Base-by-base conservation (phyloP, 1,140 invertebrate species). In the Piezodorus guildinii region DNA sequence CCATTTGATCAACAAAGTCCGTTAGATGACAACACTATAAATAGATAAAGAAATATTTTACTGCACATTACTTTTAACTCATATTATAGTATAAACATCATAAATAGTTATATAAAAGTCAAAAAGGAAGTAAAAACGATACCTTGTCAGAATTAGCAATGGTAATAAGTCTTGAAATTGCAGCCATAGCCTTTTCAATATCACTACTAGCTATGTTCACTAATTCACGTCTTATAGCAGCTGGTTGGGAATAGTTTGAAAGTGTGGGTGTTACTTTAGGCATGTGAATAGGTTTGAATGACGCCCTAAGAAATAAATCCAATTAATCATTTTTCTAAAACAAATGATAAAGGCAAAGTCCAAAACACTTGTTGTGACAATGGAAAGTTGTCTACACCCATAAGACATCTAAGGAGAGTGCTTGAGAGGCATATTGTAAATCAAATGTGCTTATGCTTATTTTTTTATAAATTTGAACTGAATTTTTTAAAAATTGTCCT, bases 131-230 rank as follows among this genome's bases (percentile, higher is more conserved):
- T 9, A 52, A 51, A 4, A 30, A 54, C 46, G 1, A 54, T 56
- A 68, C 69, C 65, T 66, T 63, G 8, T 70, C 69, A 27, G 66
- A 68, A 25, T 59, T 56, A 2, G 69, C 25, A 17, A 68, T 46
- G 19, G 66, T 67, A 39, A 69, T 68, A n/a, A 70, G 63, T 63
- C 65, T 59, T 0, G 27, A n/a, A 49, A 70, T 64, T 15, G 68
- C 68, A 30, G 62, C 58, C 25, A 70, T 62, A 19, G 69, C 68
- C 23, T 60, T 63, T 30, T 70, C 69, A 27, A 68, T 44, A 52
- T 69, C 66, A 17, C 49, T 52, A 46, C 59, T 69, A 16, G 62
- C 62, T n/a, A 69, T 68, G 54, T 68, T 66, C 17, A 58, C 44
- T 25, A 69, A 49, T 59, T 69, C 64, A 63, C 64, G 67, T 54